Evolutionary conservation across 2,888 invertebrate species (phyloP).

Genomic region (Polymixis lichenea): DNA sequence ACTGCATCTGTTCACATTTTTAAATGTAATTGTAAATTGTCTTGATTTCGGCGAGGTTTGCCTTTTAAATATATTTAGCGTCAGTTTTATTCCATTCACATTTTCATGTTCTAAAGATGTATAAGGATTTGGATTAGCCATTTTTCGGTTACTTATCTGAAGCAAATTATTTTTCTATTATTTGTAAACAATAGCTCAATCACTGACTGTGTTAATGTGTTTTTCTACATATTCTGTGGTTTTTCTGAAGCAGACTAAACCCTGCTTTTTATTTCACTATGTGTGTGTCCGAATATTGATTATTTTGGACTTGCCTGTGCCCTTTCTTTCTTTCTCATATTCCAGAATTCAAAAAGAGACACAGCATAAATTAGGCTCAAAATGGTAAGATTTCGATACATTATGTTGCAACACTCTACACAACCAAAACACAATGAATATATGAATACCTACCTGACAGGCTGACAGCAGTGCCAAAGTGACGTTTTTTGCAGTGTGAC

Average conservation of each 20-base stretch:
- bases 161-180: background rate
- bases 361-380: background rate
- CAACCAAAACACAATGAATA: too few relatives aligned
- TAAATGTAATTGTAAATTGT: slow-evolving; percentile 82
- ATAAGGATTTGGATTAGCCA: slow-evolving; percentile 34
- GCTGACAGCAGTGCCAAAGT: background rate
- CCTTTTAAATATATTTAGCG: slow-evolving; percentile 75
- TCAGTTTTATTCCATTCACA: slow-evolving; percentile 83
- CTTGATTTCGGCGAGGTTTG: slow-evolving; percentile 78
- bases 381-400: background rate
- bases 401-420: background rate
- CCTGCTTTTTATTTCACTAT: background rate
- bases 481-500: too few relatives aligned
- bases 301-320: background rate
- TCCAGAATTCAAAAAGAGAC: slow-evolving; percentile 14
- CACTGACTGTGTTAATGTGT: slow-evolving; percentile 8
- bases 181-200: slow-evolving; percentile 1
- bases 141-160: background rate
- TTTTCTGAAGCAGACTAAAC: background rate
- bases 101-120: slow-evolving; percentile 78
- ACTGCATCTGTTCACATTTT: slow-evolving; percentile 73
- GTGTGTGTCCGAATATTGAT: slow-evolving; percentile 10
- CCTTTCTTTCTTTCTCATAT: background rate
- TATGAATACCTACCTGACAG: too few relatives aligned
- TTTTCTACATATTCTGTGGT: background rate